Conservation (phyloP, 2,797 vertebrate genomes). For the Eulemur rubriventer region DNA sequence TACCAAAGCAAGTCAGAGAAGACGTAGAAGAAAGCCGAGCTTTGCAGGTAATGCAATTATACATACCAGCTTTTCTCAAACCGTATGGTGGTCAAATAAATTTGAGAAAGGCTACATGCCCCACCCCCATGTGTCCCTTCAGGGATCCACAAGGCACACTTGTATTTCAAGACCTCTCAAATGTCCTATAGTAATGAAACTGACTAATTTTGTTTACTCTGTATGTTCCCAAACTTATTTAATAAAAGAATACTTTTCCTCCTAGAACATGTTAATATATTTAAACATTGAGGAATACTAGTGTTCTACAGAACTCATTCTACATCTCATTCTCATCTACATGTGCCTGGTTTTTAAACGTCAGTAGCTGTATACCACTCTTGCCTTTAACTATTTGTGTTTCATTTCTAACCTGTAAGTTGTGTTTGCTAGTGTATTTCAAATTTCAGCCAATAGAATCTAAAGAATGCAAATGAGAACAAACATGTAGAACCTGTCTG, state of each 20-base stretch:
- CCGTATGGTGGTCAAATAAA: neutral
- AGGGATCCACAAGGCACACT: neutral
- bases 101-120: neutral
- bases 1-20: neutral
- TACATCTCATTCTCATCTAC: too few species aligned
- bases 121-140: neutral
- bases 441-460: neutral
- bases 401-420: neutral
- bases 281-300: neutral
- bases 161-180: neutral
- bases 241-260: neutral
- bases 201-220: neutral
- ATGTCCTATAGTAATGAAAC: neutral
- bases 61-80: neutral
- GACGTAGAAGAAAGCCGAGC: neutral
- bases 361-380: too few species aligned
- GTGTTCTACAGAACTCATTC: neutral
- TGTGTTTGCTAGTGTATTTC: neutral
- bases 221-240: conserved; percentile 6
- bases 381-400: neutral
- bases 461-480: neutral
- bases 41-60: neutral
- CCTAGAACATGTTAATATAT: neutral
- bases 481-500: neutral
- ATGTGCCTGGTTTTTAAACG: too few species aligned